A percentile compares a stretch with the other conserved stretches of the same genome.
phyloP scores from a whole-genome alignment of 2,797 vertebrate species.

The Scleropages formosus region DNA sequence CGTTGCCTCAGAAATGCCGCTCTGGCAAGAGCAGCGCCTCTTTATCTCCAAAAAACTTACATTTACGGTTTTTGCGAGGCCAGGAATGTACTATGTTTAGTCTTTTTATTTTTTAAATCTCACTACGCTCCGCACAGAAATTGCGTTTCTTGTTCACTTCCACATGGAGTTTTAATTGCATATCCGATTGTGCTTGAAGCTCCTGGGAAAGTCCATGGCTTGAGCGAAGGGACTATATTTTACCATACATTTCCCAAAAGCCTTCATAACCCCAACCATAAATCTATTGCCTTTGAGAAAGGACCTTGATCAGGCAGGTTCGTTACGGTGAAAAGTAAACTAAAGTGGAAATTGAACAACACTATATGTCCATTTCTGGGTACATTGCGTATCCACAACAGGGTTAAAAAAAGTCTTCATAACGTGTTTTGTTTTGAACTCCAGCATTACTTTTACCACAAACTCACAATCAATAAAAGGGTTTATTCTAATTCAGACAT shows the following conservation, averaged over 20 bases:
- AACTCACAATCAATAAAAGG: no score
- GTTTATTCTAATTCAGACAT: no score
- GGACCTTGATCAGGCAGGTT: no score
- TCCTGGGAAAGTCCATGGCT: not conserved
- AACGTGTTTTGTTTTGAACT: no score
- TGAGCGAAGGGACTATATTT: not conserved
- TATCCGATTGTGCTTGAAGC: not conserved
- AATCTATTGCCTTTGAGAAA: no score
- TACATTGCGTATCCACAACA: no score
- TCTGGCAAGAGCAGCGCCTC: not conserved
- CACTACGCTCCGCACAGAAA: not conserved
- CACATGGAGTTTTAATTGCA: not conserved
- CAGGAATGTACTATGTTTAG: not conserved
- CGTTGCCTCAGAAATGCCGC: not conserved
- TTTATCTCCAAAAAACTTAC: constrained; percentile 4
- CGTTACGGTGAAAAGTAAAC: no score
- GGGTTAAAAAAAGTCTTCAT: no score
- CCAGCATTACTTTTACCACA: no score
- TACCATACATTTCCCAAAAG: not conserved
- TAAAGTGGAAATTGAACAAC: no score
- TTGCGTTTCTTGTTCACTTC: constrained; percentile 5
- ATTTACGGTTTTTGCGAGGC: constrained; percentile 1
- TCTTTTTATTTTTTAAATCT: constrained; percentile 5
- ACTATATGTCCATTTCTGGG: no score
- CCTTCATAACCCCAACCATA: no score